Base-by-base conservation (phyloP, 2,113 vertebrate genomes). In the Craseonycteris thonglongyai region DNA sequence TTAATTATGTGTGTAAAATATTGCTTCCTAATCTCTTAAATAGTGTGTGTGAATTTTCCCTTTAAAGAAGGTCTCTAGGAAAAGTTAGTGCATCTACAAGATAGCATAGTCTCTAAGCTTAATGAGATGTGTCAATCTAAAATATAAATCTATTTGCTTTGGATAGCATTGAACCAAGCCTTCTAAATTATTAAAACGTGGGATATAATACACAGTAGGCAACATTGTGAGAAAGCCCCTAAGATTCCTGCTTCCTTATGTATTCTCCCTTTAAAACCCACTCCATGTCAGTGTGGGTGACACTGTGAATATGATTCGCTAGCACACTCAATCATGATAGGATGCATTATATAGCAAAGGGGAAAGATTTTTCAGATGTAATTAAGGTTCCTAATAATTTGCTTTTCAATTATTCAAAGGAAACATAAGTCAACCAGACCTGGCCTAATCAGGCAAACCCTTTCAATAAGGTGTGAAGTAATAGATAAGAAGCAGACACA, bases 21-120 rank as follows among this genome's bases (percentile, higher is more conserved):
- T 15, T 84, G 16, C 24, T 76, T 93, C 8, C 2, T 92, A 80
- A 74, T 10, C 3, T 69, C 65, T 80, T 65, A 58, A 86, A n/a
- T 42, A 56, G 74, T 92, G n/a, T 72, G n/a, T 65, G n/a, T 82
- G 33, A 89, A 79, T 26, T 79, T 30, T 90, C n/a, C 68, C 10
- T 71, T 83, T 88, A 75, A 68, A 79, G 30, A 89, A 54, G 1
- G 8, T 22, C 26, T 59, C 19, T n/a, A 38, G 45, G 72, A 69
- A 86, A 85, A 30, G 21, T 42, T 83, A 45, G 3, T 84, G 4
- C 0, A 75, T 76, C 28, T 45, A 19, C 7, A 22, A 83, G 8
- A 16, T 2, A 40, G 9, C 4, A 35, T 40, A n/a, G 22, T 74
- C 12, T 74, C 16, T 89, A 63, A 49, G 9, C 6, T 42, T 82